Evolutionary conservation across 2,797 vertebrate genomes (phyloP), one percentile per base, ranked within the genome.

Genomic region (Darevskia mixta): DNA sequence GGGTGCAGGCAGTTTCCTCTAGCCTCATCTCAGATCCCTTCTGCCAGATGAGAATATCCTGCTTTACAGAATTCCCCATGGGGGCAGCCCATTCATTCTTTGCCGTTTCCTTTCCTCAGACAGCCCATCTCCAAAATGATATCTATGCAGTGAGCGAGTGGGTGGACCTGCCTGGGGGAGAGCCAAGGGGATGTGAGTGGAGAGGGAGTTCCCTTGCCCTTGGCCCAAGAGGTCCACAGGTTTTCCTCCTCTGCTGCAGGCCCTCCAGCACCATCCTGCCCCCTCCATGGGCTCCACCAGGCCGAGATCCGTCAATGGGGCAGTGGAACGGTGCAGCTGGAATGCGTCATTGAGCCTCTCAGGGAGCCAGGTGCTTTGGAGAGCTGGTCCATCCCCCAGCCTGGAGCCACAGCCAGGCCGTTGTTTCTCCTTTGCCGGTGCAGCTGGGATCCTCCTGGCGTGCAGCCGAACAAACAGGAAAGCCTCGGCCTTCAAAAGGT

Each of bases 151-250:
- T 64, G 61, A 64, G 93, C 92, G 92, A 95, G 91, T 92, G 94
- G 94, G 95, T 94, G 35, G 79, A 93, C 95, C 93, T 94, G 95
- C 93, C 91, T 93, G 93, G 93, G 91, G 86, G 75, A 69, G 90
- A 94, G 94, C 94, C 73, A 91, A 89, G 93, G 66, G 61, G 20
- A 23, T 64, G 61, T 64, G 13, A 55, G 49, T 55, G 49, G 49
- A 55, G 49, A 55, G 61, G 61, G 61, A 64, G 20, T 29, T 69
- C 8, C 67, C 29, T 8, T 10, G 7, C 7, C 77, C 29, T 29
- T 41, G 15, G 0, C 29, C 79, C 35, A 91, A 91, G 86, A 86
- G 89, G 87, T 72, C 88, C 89, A 89, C 90, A 93, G 78, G 88
- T 91, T 88, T 88, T 45, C 77, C 0, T 84, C 85, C 58, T 76